Conservation (phyloP, 1,140 invertebrate genomes). For the Lerema accius region DNA sequence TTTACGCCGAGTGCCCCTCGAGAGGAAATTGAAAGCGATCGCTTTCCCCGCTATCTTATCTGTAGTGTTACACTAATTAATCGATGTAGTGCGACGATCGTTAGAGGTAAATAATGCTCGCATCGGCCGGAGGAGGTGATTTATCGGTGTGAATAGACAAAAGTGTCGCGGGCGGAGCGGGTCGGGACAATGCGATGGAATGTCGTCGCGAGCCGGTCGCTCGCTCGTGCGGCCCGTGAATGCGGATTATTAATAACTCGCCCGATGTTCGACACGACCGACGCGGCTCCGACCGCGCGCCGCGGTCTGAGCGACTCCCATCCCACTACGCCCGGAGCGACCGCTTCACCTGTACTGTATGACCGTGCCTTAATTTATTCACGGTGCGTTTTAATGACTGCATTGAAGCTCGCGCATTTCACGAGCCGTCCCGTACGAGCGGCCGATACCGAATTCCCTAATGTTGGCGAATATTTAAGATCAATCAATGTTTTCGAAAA, state of each 20-base stretch:
- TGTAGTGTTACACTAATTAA: conserved; percentile 80
- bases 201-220: conserved; percentile 70
- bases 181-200: conserved; percentile 75
- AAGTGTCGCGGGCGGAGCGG: conserved; percentile 75
- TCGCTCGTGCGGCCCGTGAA: conserved; percentile 72
- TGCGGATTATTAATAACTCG: conserved; percentile 81
- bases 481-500: conserved; percentile 49
- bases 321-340: conserved; percentile 56
- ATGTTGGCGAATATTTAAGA: conserved; percentile 39
- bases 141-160: conserved; percentile 79
- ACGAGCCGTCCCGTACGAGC: conserved; percentile 25
- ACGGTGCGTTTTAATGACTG: conserved; percentile 58
- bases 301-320: conserved; percentile 52
- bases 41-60: conserved; percentile 80
- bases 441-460: conserved; percentile 9
- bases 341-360: conserved; percentile 64
- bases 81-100: conserved; percentile 72
- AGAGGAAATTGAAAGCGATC: conserved; percentile 82
- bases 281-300: conserved; percentile 22
- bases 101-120: conserved; percentile 76
- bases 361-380: conserved; percentile 62
- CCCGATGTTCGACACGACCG: conserved; percentile 57
- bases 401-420: conserved; percentile 46
- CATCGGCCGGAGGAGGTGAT: conserved; percentile 70
- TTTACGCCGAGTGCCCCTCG: conserved; percentile 79